A percentile compares a stretch with the other conserved stretches of the same genome.
These are phyloP conservation scores for Bergia puertoricense DNA, from an alignment of 92 coral and sea anemone genomes.

Conservation along the genomic window DNA sequence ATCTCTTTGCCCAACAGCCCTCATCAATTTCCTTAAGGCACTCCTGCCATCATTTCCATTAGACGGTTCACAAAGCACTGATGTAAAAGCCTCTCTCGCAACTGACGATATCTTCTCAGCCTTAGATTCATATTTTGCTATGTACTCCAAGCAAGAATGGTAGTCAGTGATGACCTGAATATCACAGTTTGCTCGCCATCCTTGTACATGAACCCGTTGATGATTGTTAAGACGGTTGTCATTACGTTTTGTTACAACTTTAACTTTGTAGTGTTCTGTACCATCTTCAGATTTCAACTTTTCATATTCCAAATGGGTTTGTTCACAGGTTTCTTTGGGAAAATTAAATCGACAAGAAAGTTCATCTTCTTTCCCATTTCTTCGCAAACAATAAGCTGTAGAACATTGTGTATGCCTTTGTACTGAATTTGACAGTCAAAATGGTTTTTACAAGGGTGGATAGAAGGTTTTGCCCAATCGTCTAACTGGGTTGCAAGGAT, in stretches of 20 bases:
- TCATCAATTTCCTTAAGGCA: constrained; percentile 38
- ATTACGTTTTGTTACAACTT: constrained; percentile 55
- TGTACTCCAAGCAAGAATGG: constrained; percentile 50
- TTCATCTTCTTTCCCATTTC: constrained; percentile 33
- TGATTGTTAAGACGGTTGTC: constrained; percentile 53
- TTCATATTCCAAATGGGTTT: constrained; percentile 59
- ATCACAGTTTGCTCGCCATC: constrained; percentile 55
- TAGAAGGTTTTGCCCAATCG: constrained; percentile 46
- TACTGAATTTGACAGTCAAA: constrained; percentile 54
- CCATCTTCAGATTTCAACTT: constrained; percentile 53
- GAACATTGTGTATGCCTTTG: constrained; percentile 59
- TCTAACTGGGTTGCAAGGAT: constrained; percentile 32
- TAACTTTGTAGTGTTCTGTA: constrained; percentile 51
- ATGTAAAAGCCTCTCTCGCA: constrained; percentile 38
- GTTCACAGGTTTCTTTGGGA: constrained; percentile 48
- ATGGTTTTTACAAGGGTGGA: constrained; percentile 49
- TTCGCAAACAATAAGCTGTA: constrained; percentile 58
- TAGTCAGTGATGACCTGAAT: constrained; percentile 57
- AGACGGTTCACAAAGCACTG: background rate
- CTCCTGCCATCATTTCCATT: background rate
- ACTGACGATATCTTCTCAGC: constrained; percentile 37
- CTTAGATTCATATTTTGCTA: constrained; percentile 33
- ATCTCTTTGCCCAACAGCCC: constrained; percentile 71
- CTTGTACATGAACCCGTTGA: constrained; percentile 56
- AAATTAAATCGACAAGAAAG: constrained; percentile 56